Evolutionary conservation across 2,113 vertebrate genomes (phyloP).

Genomic region (Vimba vimba): DNA sequence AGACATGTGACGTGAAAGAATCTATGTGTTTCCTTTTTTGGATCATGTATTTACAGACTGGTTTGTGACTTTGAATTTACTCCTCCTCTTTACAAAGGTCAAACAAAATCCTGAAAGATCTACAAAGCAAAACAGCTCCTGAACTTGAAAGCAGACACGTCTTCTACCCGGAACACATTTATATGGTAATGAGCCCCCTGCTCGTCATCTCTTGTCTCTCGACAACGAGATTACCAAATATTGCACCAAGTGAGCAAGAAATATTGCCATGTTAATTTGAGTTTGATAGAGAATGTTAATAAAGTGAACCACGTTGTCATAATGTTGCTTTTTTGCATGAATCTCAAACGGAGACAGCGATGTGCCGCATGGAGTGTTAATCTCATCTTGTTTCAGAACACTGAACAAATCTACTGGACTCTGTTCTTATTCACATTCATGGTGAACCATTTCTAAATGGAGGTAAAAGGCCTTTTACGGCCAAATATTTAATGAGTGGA

Average conservation of each 20-base stretch:
- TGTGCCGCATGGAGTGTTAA: neutral
- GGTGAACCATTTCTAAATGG: neutral
- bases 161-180: slow-evolving; percentile 48
- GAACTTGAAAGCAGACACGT: slow-evolving; percentile 19
- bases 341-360: neutral
- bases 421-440: neutral
- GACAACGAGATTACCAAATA: slow-evolving; percentile 30
- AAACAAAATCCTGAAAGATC: slow-evolving; percentile 42
- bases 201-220: slow-evolving; percentile 8
- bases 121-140: slow-evolving; percentile 45
- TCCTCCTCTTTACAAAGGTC: slow-evolving; percentile 31
- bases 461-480: neutral
- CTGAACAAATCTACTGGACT: neutral
- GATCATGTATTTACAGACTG: slow-evolving; percentile 1
- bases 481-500: neutral
- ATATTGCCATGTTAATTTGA: slow-evolving; percentile 36
- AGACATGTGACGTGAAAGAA: neutral
- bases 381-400: neutral
- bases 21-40: neutral
- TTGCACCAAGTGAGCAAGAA: slow-evolving; percentile 26
- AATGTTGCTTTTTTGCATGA: neutral
- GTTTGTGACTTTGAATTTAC: slow-evolving; percentile 36
- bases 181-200: slow-evolving; percentile 55
- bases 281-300: slow-evolving; percentile 24
- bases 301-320: slow-evolving; percentile 15